phyloP scores from a whole-genome alignment of 2,797 vertebrate genomes.

The Phalloptychus januarius region DNA sequence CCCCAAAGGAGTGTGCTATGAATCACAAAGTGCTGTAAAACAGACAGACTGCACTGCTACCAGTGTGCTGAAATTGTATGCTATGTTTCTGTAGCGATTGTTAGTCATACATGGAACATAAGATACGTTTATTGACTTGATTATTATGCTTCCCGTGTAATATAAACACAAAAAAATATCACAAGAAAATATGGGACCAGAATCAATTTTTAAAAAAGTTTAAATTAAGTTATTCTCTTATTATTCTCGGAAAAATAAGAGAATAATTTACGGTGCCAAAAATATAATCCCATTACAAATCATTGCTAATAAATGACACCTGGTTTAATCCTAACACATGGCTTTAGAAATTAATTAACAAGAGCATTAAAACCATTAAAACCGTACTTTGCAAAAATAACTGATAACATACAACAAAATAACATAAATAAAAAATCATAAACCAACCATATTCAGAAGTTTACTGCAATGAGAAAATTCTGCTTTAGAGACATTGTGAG shows the following conservation, averaged over 20 bases:
- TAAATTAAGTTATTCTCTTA: not conserved
- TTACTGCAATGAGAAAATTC: not conserved
- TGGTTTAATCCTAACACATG: not conserved
- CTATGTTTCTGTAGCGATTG: constrained; percentile 21
- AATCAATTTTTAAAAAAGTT: not conserved
- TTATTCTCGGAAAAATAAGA: not conserved
- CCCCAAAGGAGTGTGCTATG: constrained; percentile 50
- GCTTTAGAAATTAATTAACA: not conserved
- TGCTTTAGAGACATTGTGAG: not conserved
- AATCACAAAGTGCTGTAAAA: constrained; percentile 56
- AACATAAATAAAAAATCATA: not conserved
- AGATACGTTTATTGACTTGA: not conserved
- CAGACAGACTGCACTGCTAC: not conserved
- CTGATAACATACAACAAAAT: not conserved
- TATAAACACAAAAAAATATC: no score
- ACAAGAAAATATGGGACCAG: not conserved
- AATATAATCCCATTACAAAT: not conserved
- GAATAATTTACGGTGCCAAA: not conserved
- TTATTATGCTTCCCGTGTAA: not conserved
- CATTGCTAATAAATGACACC: not conserved
- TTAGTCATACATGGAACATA: constrained; percentile 52
- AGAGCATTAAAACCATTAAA: not conserved
- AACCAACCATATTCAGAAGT: not conserved
- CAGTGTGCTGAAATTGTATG: constrained; percentile 43
- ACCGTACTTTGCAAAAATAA: not conserved